Percentiles rank a stretch among this genome's conserved stretches.
Evolutionary conservation across 2,113 vertebrate species (phyloP).

Genomic region (Asarcornis scutulata): DNA sequence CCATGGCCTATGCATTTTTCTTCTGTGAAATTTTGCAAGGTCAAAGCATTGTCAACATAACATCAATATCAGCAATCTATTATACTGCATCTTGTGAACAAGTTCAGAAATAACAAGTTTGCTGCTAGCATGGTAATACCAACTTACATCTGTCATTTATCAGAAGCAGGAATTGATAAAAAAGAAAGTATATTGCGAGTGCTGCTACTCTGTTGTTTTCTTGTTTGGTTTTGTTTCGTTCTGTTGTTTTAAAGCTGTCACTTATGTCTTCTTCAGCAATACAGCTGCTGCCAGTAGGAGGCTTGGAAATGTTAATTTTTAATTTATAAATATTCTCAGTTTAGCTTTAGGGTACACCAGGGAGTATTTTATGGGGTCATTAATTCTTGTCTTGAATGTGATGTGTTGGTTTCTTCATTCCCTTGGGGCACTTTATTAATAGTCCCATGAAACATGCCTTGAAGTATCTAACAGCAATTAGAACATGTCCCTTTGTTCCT

Average conservation of each 20-base stretch:
- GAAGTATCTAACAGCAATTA: neutral
- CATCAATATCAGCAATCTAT: constrained; percentile 25
- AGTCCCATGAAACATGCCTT: neutral
- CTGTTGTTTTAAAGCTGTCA: neutral
- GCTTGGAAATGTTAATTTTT: neutral
- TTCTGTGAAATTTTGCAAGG: constrained; percentile 13
- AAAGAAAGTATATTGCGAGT: neutral
- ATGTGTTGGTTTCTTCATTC: neutral
- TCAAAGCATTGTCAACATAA: constrained; percentile 25
- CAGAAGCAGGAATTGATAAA: neutral
- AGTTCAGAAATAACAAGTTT: constrained; percentile 12
- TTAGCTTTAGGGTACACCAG: neutral
- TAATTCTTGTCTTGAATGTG: neutral
- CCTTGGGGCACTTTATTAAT: neutral
- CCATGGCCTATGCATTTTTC: neutral
- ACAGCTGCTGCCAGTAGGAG: constrained; percentile 33
- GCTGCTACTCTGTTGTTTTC: fast-evolving
- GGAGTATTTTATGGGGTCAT: constrained; percentile 29
- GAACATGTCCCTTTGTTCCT: neutral
- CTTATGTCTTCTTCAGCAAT: neutral
- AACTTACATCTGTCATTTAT: neutral
- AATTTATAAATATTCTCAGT: constrained; percentile 4
- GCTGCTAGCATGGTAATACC: neutral
- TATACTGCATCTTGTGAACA: neutral
- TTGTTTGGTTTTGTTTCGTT: neutral